Base-by-base conservation (phyloP, 2,888 invertebrate genomes). In the Cosmia trapezina region DNA sequence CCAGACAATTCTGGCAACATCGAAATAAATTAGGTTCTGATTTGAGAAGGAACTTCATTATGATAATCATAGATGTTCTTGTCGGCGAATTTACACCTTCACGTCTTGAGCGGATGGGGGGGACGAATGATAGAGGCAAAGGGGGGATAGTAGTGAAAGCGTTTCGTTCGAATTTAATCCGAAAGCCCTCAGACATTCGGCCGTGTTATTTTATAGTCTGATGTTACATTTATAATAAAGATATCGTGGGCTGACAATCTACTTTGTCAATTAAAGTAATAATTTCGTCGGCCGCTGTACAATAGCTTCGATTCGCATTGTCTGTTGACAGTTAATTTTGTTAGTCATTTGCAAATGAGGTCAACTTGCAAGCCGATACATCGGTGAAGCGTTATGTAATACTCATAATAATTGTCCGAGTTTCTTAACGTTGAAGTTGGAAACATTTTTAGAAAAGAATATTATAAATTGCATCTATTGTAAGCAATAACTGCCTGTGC, bases 161-260 rank as follows among this genome's bases (percentile, higher is more conserved):
- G 94, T 93, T 94, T 93, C 89, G 91, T 94, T 93, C 89, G 91
- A 93, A 93, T 92, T 91, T 89, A 91, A 93, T 92, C 53, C 90
- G 91, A 88, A 56, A 66, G 88, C 28, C 28, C 28, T 91, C 90
- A 89, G 87, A 90, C 89, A 89, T 89, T 91, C 88, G 91, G 88
- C 90, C 88, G 89, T 89, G 89, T 89, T 90, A 86, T 89, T 54
- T 41, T 61, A 37, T 22, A 43, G 64, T 22, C n/a, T 51, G 17
- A 62, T 37, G 47, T 75, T n/a, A n/a, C n/a, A 3, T 28, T 28
- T 65, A 56, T 64, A 66, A 41, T 53, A 62, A 83, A n/a, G 57
- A 33, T 41, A 76, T 47, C 56, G 45, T 79, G 72, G 79, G 80
- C 77, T 81, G 87, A 85, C 87, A 87, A 81, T 62, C 54, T 54